Base-by-base conservation (phyloP, 2,888 invertebrate genomes). In the Cheilosia vulpina region DNA sequence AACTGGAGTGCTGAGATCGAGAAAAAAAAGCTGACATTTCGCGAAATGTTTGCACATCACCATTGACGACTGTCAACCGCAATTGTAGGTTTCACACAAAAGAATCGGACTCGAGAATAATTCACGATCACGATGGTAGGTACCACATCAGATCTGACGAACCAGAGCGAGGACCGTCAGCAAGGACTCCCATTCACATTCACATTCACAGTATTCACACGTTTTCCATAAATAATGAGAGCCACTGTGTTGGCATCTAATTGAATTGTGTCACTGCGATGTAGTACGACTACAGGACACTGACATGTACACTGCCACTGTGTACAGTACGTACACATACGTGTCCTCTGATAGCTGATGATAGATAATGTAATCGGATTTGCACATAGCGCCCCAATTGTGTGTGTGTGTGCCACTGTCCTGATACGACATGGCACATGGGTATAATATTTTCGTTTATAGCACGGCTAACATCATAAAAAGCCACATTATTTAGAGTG, bases 401-500 rank as follows among this genome's bases (percentile, higher is more conserved):
- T 63, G 17, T 53, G 21, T 21, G 43, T 52, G 50, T 43, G 69
- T 71, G 45, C 34, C 11, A 19, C 5, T 21, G 41, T 72, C 60
- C 52, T 72, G 60, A 68, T 72, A 73, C 60, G 69, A 84, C 71
- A 84, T 69, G 79, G 68, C 69, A 79, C 79, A 79, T 65, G 79
- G 83, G 79, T 84, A 76, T 84, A 76, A 84, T 76, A 71, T 80
- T 84, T 84, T 62, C 80, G 80, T 80, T 84, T 80, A 71, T 65
- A 60, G 34, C 50, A 69, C 69, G 69, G 71, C 80, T 76, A 80
- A 71, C 80, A 75, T 75, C 60, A 75, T 76, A 84, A 84, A 84
- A 84, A 84, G 80, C 80, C 84, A 71, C 84, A 84, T 84, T 84
- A 84, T 76, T 75, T 71, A 84, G 80, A 80, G 84, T 84, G 84